Percentiles rank a stretch among this genome's conserved stretches.
Evolutionary conservation across 2,888 invertebrate species (phyloP).

Genomic region (Pollenia angustigena): DNA sequence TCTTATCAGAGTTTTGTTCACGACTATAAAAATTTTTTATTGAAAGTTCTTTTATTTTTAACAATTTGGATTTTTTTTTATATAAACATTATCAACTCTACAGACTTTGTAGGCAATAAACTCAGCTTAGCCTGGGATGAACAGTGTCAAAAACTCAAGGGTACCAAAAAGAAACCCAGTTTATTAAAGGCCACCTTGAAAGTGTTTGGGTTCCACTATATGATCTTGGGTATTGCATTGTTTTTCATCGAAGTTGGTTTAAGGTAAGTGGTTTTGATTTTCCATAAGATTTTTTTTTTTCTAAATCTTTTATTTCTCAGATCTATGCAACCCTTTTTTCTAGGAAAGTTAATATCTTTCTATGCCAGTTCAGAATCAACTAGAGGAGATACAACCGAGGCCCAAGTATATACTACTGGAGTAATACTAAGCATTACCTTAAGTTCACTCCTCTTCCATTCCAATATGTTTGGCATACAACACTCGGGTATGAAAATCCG

Average conservation of each 20-base stretch:
- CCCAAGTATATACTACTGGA: conserved; percentile 90
- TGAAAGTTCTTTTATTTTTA: too few relatives aligned
- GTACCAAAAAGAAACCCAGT: conserved; percentile 82
- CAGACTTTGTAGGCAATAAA: conserved; percentile 85
- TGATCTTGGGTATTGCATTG: conserved; percentile 86
- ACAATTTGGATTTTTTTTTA: too few relatives aligned
- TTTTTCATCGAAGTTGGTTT: conserved; percentile 76
- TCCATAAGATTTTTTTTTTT: too few relatives aligned
- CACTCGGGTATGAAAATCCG: conserved; percentile 89
- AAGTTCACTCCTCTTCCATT: conserved; percentile 92
- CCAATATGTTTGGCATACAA: conserved; percentile 90
- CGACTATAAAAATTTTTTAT: too few relatives aligned
- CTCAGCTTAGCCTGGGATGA: conserved; percentile 86
- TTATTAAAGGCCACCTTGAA: conserved; percentile 83
- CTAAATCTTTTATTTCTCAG: conserved; percentile 80
- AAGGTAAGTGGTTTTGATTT: conserved; percentile 18
- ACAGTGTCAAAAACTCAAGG: conserved; percentile 83
- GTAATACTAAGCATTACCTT: conserved; percentile 89
- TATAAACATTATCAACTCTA: conserved; percentile 32
- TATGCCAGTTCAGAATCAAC: conserved; percentile 80
- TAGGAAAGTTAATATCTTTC: conserved; percentile 87
- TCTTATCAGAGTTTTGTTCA: too few relatives aligned
- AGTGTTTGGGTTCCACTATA: conserved; percentile 86
- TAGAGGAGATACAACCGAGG: conserved; percentile 83
- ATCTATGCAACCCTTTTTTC: conserved; percentile 87